phyloP scores from a whole-genome alignment of 1,140 invertebrate genomes.

The Pygmarrhopalites habei region DNA sequence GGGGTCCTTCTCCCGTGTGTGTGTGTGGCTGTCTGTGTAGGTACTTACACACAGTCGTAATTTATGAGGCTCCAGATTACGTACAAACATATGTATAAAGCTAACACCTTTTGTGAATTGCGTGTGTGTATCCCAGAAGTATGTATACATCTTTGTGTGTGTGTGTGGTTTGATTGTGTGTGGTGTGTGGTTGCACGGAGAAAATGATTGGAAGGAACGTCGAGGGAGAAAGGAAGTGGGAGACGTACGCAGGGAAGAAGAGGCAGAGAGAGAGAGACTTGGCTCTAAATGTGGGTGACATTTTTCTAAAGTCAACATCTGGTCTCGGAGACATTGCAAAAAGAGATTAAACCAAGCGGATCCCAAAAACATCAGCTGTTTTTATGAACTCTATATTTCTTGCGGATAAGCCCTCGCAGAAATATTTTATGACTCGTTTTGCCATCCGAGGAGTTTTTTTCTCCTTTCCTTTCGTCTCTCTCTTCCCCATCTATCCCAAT shows the following conservation, averaged over 20 bases:
- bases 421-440: conserved; percentile 17
- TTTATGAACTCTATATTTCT: conserved; percentile 18
- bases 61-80: no score
- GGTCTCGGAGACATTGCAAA: neutral
- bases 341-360: conserved; percentile 15
- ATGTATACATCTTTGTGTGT: neutral
- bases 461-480: no score
- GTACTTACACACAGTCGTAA: no score
- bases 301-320: conserved; percentile 2
- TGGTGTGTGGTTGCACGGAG: neutral
- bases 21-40: no score
- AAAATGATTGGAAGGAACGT: neutral
- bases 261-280: neutral
- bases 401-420: neutral
- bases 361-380: conserved; percentile 11
- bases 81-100: no score
- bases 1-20: no score
- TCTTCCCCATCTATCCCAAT: no score
- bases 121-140: neutral
- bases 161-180: neutral
- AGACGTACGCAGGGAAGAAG: neutral
- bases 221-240: neutral
- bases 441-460: neutral
- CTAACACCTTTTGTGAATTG: neutral
- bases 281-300: neutral